Conservation (phyloP, 2,888 invertebrate species). For the Cloeon dipterum region DNA sequence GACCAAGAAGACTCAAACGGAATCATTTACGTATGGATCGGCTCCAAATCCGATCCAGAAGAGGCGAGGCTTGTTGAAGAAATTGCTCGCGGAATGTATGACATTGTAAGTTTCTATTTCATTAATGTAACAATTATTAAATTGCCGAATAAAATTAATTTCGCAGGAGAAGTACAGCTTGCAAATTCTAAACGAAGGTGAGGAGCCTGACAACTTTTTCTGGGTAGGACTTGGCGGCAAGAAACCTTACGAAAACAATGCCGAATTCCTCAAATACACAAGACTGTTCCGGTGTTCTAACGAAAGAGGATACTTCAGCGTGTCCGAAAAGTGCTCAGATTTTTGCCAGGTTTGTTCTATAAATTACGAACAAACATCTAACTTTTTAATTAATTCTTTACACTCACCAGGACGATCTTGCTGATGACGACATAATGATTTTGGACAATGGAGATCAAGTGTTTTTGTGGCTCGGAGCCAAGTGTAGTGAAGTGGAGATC, state of each 20-base stretch:
- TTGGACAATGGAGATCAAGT: constrained; percentile 95
- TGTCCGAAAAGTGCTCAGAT: constrained; percentile 96
- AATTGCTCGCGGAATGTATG: constrained; percentile 82
- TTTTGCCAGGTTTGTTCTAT: constrained; percentile 74
- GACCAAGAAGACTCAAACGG: constrained; percentile 64
- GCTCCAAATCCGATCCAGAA: constrained; percentile 59
- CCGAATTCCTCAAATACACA: constrained; percentile 79
- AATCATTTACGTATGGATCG: constrained; percentile 92
- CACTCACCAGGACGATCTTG: constrained; percentile 95
- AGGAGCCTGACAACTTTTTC: constrained; percentile 95
- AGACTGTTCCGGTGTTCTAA: constrained; percentile 95
- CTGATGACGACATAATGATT: constrained; percentile 99
- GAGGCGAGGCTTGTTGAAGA: constrained; percentile 71
- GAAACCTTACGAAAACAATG: constrained; percentile 70
- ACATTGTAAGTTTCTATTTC: constrained; percentile 35
- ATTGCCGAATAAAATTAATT: too few species aligned
- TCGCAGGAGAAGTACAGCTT: constrained; percentile 21
- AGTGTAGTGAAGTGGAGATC: constrained; percentile 95
- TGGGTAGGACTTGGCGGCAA: constrained; percentile 89
- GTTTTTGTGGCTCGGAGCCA: constrained; percentile 91
- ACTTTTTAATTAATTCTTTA: too few species aligned
- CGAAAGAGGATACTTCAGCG: constrained; percentile 96
- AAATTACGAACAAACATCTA: too few species aligned
- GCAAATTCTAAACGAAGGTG: constrained; percentile 76
- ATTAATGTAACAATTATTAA: not conserved